Evolutionary conservation across 37 sponge, comb jelly and placozoan species (phyloP).

Genomic region (Crambe crambe): DNA sequence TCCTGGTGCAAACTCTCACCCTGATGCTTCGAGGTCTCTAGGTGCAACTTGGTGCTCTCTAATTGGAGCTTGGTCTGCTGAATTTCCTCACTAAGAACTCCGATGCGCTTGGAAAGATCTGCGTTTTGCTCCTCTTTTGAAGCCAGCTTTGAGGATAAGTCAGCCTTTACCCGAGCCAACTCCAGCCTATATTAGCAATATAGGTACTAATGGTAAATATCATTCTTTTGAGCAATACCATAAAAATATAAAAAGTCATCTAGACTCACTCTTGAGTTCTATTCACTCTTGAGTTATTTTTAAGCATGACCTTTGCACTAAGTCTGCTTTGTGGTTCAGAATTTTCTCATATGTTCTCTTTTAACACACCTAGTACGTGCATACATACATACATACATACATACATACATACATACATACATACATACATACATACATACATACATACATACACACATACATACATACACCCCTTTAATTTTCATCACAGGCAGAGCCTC

Average conservation of each 20-base stretch:
- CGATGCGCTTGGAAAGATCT: neutral
- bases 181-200: neutral
- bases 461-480: slow-evolving; percentile 9
- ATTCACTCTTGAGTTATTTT: no score
- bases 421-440: slow-evolving; percentile 11
- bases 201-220: no score
- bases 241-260: no score
- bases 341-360: no score
- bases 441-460: slow-evolving; percentile 25
- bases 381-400: slow-evolving; percentile 13
- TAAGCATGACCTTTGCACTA: no score
- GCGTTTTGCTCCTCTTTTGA: neutral
- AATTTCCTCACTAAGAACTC: neutral
- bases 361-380: no score
- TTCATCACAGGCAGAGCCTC: neutral
- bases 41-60: neutral
- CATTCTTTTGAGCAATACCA: neutral
- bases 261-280: no score
- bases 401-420: slow-evolving; percentile 16
- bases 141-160: neutral
- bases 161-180: neutral
- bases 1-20: neutral
- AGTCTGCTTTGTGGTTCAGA: no score
- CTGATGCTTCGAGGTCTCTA: neutral
- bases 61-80: neutral